phyloP scores from a whole-genome alignment of 2,113 vertebrate genomes.

The Bubo bubo region DNA sequence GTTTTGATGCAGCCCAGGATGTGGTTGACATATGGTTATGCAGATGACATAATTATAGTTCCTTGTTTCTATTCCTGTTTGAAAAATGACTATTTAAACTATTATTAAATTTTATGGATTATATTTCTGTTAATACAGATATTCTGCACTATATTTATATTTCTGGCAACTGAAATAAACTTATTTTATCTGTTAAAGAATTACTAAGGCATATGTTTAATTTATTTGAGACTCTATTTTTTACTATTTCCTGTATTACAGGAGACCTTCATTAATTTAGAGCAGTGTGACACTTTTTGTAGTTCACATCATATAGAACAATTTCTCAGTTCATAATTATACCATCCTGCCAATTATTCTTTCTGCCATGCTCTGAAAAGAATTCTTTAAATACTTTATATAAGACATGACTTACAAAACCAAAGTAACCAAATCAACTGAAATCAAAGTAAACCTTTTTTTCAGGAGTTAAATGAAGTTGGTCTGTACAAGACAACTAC shows the following conservation, averaged over 20 bases:
- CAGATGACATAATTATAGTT: not conserved
- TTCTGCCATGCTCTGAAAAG: slow-evolving; percentile 1
- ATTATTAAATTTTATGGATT: not conserved
- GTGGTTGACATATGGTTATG: too few relatives aligned
- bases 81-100: not conserved
- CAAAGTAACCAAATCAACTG: not conserved
- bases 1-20: too few relatives aligned
- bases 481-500: not conserved
- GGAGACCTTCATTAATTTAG: not conserved
- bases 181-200: not conserved
- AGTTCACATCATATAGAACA: not conserved
- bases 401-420: not conserved
- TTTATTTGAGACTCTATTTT: not conserved
- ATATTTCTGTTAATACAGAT: not conserved
- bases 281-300: not conserved
- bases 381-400: not conserved
- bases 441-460: slow-evolving; percentile 13
- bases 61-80: not conserved
- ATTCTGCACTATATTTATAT: not conserved
- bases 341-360: not conserved
- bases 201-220: not conserved
- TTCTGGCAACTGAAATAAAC: not conserved
- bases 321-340: not conserved
- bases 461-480: not conserved
- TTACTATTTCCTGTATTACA: not conserved